phyloP scores from a whole-genome alignment of 1,140 invertebrate species.

The Drosophila athabasca region DNA sequence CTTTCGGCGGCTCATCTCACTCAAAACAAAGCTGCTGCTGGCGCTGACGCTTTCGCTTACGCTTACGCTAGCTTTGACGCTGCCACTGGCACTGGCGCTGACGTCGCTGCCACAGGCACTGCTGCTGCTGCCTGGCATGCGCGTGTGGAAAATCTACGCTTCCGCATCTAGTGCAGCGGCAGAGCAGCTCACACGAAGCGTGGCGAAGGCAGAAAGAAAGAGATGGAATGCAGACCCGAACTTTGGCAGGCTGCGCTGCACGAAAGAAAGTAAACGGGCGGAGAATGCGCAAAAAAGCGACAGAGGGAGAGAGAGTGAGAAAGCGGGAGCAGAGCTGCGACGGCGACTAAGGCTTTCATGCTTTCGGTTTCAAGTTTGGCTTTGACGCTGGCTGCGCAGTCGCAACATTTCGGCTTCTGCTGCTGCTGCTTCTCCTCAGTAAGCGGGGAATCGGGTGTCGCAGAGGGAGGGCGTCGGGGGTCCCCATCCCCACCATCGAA shows the following conservation, averaged over 20 bases:
- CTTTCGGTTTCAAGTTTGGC: conserved; percentile 77
- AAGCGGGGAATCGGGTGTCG: too few relatives aligned
- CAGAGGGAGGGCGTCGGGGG: too few relatives aligned
- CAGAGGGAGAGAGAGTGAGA: conserved; percentile 16
- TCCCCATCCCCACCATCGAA: conserved; percentile 19
- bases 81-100: conserved; percentile 7
- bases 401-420: conserved; percentile 25
- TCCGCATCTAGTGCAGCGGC: conserved; percentile 11
- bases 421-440: conserved; percentile 17
- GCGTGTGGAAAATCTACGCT: too few relatives aligned
- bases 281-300: conserved; percentile 65
- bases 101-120: conserved; percentile 8
- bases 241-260: conserved; percentile 63
- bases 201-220: conserved; percentile 10
- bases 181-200: conserved; percentile 54
- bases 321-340: conserved; percentile 21
- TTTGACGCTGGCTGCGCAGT: conserved; percentile 58
- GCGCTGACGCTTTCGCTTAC: conserved; percentile 12
- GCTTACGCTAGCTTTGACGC: conserved; percentile 66
- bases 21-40: conserved; percentile 51
- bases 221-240: conserved; percentile 15
- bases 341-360: conserved; percentile 25
- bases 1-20: conserved; percentile 48
- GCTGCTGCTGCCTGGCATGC: conserved; percentile 24
- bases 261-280: conserved; percentile 75